Base-by-base conservation (phyloP, 2,888 invertebrate genomes). In the Trachelus stipa region DNA sequence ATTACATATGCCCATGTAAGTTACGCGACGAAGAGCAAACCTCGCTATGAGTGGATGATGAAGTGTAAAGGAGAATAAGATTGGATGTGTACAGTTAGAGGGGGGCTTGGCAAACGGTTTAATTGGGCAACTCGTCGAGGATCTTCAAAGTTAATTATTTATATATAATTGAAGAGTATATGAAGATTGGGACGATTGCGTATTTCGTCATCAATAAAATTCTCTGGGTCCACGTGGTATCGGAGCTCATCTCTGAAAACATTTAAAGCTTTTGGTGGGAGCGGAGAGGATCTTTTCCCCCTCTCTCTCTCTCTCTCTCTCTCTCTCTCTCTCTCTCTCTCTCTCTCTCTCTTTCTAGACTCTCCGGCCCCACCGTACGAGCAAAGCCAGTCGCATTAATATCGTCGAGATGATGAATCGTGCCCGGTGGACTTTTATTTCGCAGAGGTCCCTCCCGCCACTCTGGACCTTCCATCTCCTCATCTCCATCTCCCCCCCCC, bases 371-470 rank as follows among this genome's bases (percentile, higher is more conserved):
- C 69, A 12, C 12, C 23, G 78, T 40, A 69, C 68, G 78, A 76
- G 79, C 77, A 75, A 56, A 81, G 76, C 76, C 84, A 83, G 85
- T 85, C 83, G 88, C 87, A 87, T 89, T 89, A 87, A 88, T 89
- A 88, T 88, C 86, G 81, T 79, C 83, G 81, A 74, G 83, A 86
- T 89, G 89, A 88, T 88, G 87, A 86, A 89, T 88, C 87, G 87
- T 85, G 81, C 82, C 76, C 81, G 84, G 79, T 80, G 82, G 73
- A 84, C 81, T 87, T 76, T 78, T 87, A 81, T 86, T 83, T 80
- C 82, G 11, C 68, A 69, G 71, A 77, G 80, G 78, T 79, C 77
- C 84, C 56, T 56, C 56, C 23, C 56, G 56, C 56, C 23, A 56
- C 56, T 56, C 56, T 56, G 56, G 56, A 56, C 56, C 80, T 73